A percentile compares a stretch with the other conserved stretches of the same genome.
Conservation (phyloP, 2,888 invertebrate species). For the Caenorhabditis angaria region DNA sequence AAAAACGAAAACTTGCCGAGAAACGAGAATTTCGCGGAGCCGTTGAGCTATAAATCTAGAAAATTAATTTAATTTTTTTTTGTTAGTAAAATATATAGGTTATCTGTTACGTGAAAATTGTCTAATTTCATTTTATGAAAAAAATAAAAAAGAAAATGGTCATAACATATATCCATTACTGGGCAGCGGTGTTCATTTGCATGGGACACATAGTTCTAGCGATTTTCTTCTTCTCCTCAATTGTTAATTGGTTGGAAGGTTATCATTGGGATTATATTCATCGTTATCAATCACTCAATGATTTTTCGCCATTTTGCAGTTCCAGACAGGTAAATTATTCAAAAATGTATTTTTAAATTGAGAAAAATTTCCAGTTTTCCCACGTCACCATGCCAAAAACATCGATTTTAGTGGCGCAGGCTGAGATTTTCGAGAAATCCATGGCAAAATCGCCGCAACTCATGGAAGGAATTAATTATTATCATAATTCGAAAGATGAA, state of each 20-base stretch:
- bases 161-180: neutral
- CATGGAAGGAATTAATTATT: slow-evolving; percentile 14
- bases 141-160: neutral
- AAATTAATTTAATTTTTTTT: neutral
- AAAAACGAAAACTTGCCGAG: slow-evolving; percentile 50
- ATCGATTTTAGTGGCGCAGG: slow-evolving; percentile 25
- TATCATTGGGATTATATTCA: slow-evolving; percentile 29
- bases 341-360: too few relatives aligned
- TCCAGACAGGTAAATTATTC: neutral
- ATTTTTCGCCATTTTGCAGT: neutral
- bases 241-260: slow-evolving; percentile 28
- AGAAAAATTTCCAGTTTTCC: neutral
- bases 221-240: slow-evolving; percentile 23
- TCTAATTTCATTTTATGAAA: neutral
- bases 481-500: neutral
- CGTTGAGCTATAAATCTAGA: slow-evolving; percentile 23
- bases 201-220: slow-evolving; percentile 19
- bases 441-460: neutral
- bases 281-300: slow-evolving; percentile 6
- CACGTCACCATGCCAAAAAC: slow-evolving; percentile 9
- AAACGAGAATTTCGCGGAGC: slow-evolving; percentile 32
- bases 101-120: neutral
- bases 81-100: neutral
- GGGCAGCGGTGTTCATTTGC: neutral
- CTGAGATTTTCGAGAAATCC: slow-evolving; percentile 19